Evolutionary conservation across 2,888 invertebrate species (phyloP).

Genomic region (Acheta domesticus): DNA sequence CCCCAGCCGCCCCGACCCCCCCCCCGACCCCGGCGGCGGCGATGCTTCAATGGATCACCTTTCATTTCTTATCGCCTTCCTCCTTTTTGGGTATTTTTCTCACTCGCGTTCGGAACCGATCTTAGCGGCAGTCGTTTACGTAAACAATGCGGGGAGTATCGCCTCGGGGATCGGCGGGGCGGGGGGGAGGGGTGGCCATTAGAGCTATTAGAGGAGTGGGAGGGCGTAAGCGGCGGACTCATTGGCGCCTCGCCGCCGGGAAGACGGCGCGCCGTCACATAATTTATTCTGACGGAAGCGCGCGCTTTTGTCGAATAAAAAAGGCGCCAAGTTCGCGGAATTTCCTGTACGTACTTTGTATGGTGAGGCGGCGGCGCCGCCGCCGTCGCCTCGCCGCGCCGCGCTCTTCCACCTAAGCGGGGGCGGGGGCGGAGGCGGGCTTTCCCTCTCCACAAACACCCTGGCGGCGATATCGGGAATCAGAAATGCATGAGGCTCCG

Average conservation of each 20-base stretch:
- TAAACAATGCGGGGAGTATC: slow-evolving; percentile 35
- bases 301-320: not conserved
- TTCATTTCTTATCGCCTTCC: slow-evolving; percentile 28
- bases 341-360: slow-evolving; percentile 18
- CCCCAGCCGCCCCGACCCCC: too few species aligned
- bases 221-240: not conserved
- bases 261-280: not conserved
- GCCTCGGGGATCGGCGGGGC: not conserved
- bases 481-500: not conserved
- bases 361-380: too few species aligned
- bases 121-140: slow-evolving; percentile 36
- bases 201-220: not conserved
- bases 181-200: not conserved
- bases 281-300: not conserved
- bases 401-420: not conserved
- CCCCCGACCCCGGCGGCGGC: not conserved
- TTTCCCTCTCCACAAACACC: not conserved
- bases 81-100: slow-evolving; percentile 35
- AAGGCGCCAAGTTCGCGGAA: slow-evolving; percentile 6
- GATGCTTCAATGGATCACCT: slow-evolving; percentile 30
- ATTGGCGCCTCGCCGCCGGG: not conserved
- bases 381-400: not conserved
- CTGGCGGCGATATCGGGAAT: not conserved
- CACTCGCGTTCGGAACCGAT: slow-evolving; percentile 35
- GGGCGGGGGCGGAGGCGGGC: not conserved